Conservation (phyloP, 2,797 vertebrate species). For the Manis pentadactyla region DNA sequence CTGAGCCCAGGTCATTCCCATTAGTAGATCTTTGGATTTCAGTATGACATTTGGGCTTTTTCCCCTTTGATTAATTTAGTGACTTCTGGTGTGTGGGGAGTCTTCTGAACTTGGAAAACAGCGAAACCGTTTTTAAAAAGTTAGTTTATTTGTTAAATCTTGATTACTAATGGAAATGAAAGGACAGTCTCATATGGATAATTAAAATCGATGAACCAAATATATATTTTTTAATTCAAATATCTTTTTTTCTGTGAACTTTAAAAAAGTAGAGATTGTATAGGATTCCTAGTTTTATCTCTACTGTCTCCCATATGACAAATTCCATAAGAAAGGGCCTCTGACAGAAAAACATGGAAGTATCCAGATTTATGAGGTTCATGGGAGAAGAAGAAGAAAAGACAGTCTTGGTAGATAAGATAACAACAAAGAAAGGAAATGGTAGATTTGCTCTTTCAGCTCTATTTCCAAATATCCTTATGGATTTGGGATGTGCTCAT, state of each 20-base stretch:
- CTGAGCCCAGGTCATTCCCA: not conserved
- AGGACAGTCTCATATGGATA: not conserved
- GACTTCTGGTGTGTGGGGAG: not conserved
- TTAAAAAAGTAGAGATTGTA: not conserved
- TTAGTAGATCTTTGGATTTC: not conserved
- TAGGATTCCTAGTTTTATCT: not conserved
- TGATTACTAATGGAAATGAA: not conserved
- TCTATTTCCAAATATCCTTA: not conserved
- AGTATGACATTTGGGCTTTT: not conserved
- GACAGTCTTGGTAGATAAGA: not conserved
- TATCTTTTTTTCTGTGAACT: not conserved
- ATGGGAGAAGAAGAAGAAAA: not conserved
- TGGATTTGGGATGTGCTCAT: not conserved
- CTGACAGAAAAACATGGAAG: not conserved
- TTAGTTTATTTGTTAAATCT: not conserved
- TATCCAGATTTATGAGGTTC: not conserved
- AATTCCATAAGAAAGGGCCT: not conserved
- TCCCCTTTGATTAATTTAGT: not conserved
- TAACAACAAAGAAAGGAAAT: not conserved
- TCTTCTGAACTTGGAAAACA: not conserved
- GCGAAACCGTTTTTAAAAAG: not conserved
- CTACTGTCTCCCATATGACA: not conserved
- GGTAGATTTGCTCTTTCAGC: not conserved
- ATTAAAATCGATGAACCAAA: not conserved
- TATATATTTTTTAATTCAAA: not conserved